Evolutionary conservation across 2,888 invertebrate species (phyloP), one percentile per base, ranked within the genome.

Genomic region (Drosophila prostipennis): DNA sequence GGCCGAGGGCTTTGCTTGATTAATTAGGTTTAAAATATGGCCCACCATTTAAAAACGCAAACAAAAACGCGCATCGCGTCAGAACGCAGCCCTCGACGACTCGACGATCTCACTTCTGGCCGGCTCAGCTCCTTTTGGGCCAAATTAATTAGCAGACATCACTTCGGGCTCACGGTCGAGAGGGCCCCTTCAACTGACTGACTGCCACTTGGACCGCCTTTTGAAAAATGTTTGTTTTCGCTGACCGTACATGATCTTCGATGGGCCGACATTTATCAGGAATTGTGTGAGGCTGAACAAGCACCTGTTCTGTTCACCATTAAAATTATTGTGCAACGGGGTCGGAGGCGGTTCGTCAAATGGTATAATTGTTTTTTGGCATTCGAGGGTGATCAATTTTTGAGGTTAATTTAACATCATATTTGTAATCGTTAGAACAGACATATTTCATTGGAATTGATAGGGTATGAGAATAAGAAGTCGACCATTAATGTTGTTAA

Each of bases 21-120:
- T 85, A 87, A 87, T 84, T 84, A 85, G 82, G 83, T 82, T 84
- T 82, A 87, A 84, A 79, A 87, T 85, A 87, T 84, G 70, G 76
- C 88, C 83, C 76, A 77, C 81, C 82, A 82, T 82, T 82, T 87
- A 78, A 78, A 74, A 78, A 83, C 26, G 70, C 58, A 64, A 68
- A 77, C 67, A 64, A 64, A 69, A 79, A 52, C 70, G 53, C 49
- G 23, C 49, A 49, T 26, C 48, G 14, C 53, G 32, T 51, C 64
- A 14, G 32, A 51, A 52, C 16, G 29, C 48, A 39, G 23, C 36
- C 54, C 34, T 49, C 46, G 37, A 37, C 58, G 55, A 52, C 43
- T 61, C 58, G 26, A 29, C 58, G 82, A 69, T 82, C 79, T 72
- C 81, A 69, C 65, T 69, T 55, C 65, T 53, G 57, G 45, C 42